Evolutionary conservation across 2,888 invertebrate genomes (phyloP).

Genomic region (Coleophora deauratella): DNA sequence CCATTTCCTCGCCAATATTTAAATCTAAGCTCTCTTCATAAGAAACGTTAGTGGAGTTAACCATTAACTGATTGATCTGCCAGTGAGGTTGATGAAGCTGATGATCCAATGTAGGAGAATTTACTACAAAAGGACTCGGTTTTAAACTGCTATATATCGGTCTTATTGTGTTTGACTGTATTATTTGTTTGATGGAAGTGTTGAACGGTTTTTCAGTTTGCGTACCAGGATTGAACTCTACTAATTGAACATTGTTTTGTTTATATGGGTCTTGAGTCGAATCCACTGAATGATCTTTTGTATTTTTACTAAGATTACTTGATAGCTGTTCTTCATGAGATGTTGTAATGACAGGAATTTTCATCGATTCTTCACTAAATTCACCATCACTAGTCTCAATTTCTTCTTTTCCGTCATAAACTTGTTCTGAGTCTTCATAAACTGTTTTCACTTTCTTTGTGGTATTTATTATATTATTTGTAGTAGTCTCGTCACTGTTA

Average conservation of each 20-base stretch:
- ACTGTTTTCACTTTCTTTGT: slow-evolving; percentile 35
- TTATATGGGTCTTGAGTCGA: slow-evolving; percentile 19
- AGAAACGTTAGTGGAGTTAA: slow-evolving; percentile 51
- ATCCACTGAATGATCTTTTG: slow-evolving; percentile 18
- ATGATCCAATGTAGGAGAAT: slow-evolving; percentile 49
- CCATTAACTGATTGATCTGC: slow-evolving; percentile 64
- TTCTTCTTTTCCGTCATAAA: slow-evolving; percentile 60
- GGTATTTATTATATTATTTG: slow-evolving; percentile 17
- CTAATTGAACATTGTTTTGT: slow-evolving; percentile 26
- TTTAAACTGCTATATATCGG: slow-evolving; percentile 46
- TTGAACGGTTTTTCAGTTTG: slow-evolving; percentile 68
- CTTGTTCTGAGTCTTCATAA: slow-evolving; percentile 60
- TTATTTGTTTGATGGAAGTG: slow-evolving; percentile 35
- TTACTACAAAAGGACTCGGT: slow-evolving; percentile 60
- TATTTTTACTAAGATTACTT: slow-evolving; percentile 6
- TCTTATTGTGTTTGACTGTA: slow-evolving; percentile 53
- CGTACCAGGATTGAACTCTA: slow-evolving; percentile 48
- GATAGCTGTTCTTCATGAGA: slow-evolving; percentile 36
- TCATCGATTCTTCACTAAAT: slow-evolving; percentile 63
- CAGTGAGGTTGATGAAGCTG: slow-evolving; percentile 66
- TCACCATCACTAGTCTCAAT: slow-evolving; percentile 47
- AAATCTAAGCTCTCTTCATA: slow-evolving; percentile 58
- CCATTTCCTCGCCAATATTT: slow-evolving; percentile 63
- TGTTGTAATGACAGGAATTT: slow-evolving; percentile 55
- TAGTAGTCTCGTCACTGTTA: slow-evolving; percentile 52